Percentiles rank a stretch among this genome's conserved stretches.
Evolutionary conservation across 1,140 invertebrate species (phyloP).

Genomic region (Drosophila albomicans): DNA sequence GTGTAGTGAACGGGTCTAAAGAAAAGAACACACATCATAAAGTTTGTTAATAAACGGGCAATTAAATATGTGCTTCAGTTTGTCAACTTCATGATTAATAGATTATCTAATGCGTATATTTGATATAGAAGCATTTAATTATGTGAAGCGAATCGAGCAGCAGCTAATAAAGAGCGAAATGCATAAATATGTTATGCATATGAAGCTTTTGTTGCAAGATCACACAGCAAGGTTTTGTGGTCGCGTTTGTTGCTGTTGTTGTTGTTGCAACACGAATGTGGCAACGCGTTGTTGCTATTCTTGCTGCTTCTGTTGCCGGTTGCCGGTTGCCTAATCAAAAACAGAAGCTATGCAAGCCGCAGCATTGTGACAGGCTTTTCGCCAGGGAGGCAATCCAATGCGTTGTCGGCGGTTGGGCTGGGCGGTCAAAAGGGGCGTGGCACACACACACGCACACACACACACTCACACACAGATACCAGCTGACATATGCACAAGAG

Average conservation of each 20-base stretch:
- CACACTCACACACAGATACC: neutral
- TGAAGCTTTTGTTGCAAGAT: slow-evolving; percentile 6
- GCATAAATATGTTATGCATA: neutral
- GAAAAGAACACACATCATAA: too few species aligned
- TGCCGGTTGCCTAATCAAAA: slow-evolving; percentile 72
- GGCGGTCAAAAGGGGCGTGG: neutral
- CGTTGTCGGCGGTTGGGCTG: too few species aligned
- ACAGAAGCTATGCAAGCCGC: slow-evolving; percentile 74
- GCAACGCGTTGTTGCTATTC: neutral
- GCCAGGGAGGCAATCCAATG: neutral
- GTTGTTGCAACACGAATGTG: slow-evolving; percentile 15
- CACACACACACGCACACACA: neutral
- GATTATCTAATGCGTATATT: too few species aligned
- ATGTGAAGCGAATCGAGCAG: neutral
- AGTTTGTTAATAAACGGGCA: too few species aligned
- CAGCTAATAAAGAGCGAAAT: neutral
- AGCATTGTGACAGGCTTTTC: slow-evolving; percentile 57
- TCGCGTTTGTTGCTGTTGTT: neutral
- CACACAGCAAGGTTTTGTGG: slow-evolving; percentile 1
- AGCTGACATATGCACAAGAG: slow-evolving; percentile 39
- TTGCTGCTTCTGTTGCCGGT: neutral
- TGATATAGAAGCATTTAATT: too few species aligned
- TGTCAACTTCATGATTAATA: too few species aligned
- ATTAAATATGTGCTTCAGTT: too few species aligned
- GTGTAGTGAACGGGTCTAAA: too few species aligned